Evolutionary conservation across 2,113 vertebrate genomes (phyloP).

Genomic region (Aphyosemion australe): DNA sequence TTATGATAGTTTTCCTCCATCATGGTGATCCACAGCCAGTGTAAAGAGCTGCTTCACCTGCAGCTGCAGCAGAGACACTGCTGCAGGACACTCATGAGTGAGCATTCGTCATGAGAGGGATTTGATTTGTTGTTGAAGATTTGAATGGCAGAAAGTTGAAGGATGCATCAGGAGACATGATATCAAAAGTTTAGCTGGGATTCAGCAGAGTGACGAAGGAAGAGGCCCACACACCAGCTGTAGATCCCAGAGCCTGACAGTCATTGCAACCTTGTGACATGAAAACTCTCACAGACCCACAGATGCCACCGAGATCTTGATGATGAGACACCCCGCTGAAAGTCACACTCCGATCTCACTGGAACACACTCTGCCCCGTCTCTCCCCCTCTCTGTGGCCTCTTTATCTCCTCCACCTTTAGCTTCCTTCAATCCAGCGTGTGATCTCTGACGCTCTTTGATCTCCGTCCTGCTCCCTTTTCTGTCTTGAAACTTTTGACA

Average conservation of each 20-base stretch:
- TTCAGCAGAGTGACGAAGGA: conserved; percentile 30
- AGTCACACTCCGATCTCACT: conserved; percentile 63
- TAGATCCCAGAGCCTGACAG: conserved; percentile 40
- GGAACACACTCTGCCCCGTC: conserved; percentile 32
- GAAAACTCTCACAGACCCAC: conserved; percentile 42
- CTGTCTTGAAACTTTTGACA: conserved; percentile 53
- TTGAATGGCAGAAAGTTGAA: conserved; percentile 19
- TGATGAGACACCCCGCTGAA: conserved; percentile 62
- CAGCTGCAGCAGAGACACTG: too few relatives aligned
- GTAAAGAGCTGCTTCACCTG: too few relatives aligned
- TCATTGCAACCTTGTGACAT: conserved; percentile 41
- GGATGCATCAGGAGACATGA: neutral
- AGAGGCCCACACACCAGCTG: conserved; percentile 64
- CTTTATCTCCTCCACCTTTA: conserved; percentile 62
- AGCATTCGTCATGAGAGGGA: conserved; percentile 25
- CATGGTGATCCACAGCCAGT: too few relatives aligned
- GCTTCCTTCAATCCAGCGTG: conserved; percentile 47
- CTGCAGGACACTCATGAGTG: neutral
- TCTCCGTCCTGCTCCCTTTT: conserved; percentile 45
- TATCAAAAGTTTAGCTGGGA: conserved; percentile 20
- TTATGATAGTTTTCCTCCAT: too few relatives aligned
- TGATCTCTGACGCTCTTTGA: conserved; percentile 58
- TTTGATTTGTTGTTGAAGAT: conserved; percentile 26
- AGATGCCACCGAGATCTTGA: conserved; percentile 41
- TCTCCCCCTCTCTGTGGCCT: conserved; percentile 38